Base-by-base conservation (phyloP, 2,113 vertebrate species). In the Rhinoderma darwinii region DNA sequence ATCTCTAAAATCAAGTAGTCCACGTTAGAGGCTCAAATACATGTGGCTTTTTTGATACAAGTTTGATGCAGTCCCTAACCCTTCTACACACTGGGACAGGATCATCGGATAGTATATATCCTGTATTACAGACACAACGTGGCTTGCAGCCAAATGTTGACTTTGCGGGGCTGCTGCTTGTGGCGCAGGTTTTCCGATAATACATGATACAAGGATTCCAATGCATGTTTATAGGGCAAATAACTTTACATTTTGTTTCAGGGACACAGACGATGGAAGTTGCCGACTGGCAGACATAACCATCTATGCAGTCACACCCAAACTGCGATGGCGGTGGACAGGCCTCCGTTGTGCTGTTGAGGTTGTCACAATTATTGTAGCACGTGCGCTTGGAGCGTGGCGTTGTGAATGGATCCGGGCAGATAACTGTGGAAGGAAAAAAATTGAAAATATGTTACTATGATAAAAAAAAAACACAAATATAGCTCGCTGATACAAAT, bases 291-390 rank as follows among this genome's bases (percentile, higher is more conserved):
- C 20, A 83, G 14, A 83, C 61, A 22, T 68, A 83, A 10, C 81
- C 81, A 5, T 70, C 61, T 4, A 30, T 50, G 44, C 81, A 83
- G 15, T 66, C 22, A 20, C 61, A 83, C 1, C 5, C n/a, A n/a
- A n/a, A n/a, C n/a, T n/a, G n/a, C n/a, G n/a, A n/a, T n/a, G n/a
- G n/a, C 0, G 1, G 1, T 0, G 18, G 4, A 43, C 41, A 50
- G 15, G 68, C 1, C 10, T 83, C 5, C 27, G 14, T 17, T 43
- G 59, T 66, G 37, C 25, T 41, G 59, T 83, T 83, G n/a, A 83
- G 59, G 20, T 66, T 83, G 61, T 83, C 81, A 30, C 81, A 83
- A 11, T 44, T 83, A 18, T 44, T 70, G 81, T 5, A 70, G 63
- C 81, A 83, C 17, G 25, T 15, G 8, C n/a, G 39, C 18, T 20